These are phyloP conservation scores for Hesperophylax magnus DNA, from an alignment of 1,140 invertebrate genomes.

Conservation along the genomic window DNA sequence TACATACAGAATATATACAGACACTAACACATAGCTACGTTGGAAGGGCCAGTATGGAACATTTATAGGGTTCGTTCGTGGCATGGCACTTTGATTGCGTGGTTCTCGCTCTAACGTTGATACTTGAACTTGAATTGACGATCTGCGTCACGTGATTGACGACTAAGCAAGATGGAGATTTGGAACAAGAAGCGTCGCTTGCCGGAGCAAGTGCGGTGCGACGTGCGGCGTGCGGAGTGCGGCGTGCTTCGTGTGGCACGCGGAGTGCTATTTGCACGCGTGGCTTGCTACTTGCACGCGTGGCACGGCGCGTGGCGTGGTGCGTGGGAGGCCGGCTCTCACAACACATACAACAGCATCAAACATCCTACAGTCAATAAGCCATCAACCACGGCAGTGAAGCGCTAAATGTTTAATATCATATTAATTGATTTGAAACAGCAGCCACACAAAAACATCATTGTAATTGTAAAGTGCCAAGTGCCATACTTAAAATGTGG, in stretches of 20 bases:
- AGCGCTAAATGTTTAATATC: conserved; percentile 32
- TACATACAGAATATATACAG: conserved; percentile 32
- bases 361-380: conserved; percentile 43
- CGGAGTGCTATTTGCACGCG: conserved; percentile 40
- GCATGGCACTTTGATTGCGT: conserved; percentile 42
- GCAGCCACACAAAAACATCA: conserved; percentile 55
- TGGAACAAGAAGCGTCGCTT: conserved; percentile 55
- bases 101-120: background rate
- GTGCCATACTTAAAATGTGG: conserved; percentile 56
- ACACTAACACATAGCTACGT: conserved; percentile 43
- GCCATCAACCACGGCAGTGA: conserved; percentile 25
- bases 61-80: conserved; percentile 47
- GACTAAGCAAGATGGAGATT: conserved; percentile 57
- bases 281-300: conserved; percentile 40
- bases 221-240: conserved; percentile 59
- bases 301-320: conserved; percentile 61
- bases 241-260: conserved; percentile 56
- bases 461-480: conserved; percentile 53
- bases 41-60: conserved; percentile 46
- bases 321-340: conserved; percentile 57
- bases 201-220: conserved; percentile 55
- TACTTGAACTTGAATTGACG: background rate
- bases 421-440: conserved; percentile 46
- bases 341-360: conserved; percentile 40
- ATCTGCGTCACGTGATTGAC: conserved; percentile 13